Percentiles rank a stretch among this genome's conserved stretches.
These are phyloP conservation scores for Hemitrygon akajei DNA, from an alignment of 2,797 vertebrate species.

Conservation along the genomic window DNA sequence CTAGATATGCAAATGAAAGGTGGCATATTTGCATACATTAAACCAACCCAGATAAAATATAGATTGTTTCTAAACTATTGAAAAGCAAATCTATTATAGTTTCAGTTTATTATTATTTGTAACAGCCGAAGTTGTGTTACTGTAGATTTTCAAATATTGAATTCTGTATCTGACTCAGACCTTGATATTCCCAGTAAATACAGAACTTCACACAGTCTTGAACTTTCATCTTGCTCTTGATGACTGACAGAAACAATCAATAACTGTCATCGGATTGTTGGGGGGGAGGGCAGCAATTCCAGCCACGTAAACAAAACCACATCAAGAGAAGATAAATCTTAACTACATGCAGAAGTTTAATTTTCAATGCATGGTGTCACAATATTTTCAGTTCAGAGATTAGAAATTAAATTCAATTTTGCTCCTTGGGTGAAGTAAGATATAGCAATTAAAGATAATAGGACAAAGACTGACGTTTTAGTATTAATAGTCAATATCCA, in stretches of 20 bases:
- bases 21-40: too few species aligned
- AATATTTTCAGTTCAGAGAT: neutral
- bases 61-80: too few species aligned
- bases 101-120: neutral
- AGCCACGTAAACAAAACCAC: neutral
- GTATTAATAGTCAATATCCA: too few species aligned
- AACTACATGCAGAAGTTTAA: neutral
- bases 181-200: neutral
- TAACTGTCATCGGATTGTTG: neutral
- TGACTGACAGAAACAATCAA: neutral
- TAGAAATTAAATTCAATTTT: neutral
- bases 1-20: too few species aligned
- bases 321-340: neutral
- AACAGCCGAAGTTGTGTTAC: neutral
- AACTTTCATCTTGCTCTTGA: neutral
- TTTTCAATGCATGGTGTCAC: neutral
- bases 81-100: neutral
- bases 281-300: neutral
- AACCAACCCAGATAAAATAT: too few species aligned
- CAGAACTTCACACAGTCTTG: neutral
- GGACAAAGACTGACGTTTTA: neutral
- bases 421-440: neutral
- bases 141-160: neutral
- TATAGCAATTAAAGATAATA: neutral
- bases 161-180: neutral